phyloP scores from a whole-genome alignment of 2,113 vertebrate genomes.

The Hassar affinis region DNA sequence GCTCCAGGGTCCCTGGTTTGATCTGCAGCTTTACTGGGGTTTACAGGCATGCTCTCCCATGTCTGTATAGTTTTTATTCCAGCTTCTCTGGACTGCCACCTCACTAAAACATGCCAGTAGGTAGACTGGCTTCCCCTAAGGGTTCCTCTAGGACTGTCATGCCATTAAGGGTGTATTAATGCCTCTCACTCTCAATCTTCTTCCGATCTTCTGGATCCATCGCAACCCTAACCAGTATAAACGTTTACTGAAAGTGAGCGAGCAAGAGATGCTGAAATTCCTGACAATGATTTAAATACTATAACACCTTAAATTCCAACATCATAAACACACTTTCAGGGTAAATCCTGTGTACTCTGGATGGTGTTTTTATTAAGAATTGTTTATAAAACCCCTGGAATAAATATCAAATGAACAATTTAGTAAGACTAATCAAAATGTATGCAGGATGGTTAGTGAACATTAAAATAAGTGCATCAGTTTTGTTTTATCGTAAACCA shows the following conservation, averaged over 20 bases:
- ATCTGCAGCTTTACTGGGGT: neutral
- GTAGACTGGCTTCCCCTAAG: neutral
- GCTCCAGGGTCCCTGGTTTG: neutral
- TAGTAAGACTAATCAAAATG: too few species aligned
- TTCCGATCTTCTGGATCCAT: neutral
- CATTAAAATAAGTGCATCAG: neutral
- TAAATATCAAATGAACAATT: too few species aligned
- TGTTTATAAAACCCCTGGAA: too few species aligned
- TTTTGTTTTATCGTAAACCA: neutral
- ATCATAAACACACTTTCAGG: neutral
- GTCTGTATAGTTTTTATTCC: neutral
- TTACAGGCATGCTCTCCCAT: neutral
- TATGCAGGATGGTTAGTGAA: neutral
- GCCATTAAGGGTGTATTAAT: neutral
- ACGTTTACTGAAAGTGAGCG: neutral
- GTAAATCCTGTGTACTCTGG: too few species aligned
- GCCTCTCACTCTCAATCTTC: neutral
- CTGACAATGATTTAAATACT: too few species aligned
- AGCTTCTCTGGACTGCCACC: neutral
- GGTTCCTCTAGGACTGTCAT: neutral
- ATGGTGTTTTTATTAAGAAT: too few species aligned
- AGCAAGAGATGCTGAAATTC: neutral
- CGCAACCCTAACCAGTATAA: neutral
- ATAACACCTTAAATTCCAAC: neutral
- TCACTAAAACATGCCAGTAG: neutral